Percentiles rank a stretch among this genome's conserved stretches.
Evolutionary conservation across 1,140 invertebrate species (phyloP).

Genomic region (Arctopsyche grandis): DNA sequence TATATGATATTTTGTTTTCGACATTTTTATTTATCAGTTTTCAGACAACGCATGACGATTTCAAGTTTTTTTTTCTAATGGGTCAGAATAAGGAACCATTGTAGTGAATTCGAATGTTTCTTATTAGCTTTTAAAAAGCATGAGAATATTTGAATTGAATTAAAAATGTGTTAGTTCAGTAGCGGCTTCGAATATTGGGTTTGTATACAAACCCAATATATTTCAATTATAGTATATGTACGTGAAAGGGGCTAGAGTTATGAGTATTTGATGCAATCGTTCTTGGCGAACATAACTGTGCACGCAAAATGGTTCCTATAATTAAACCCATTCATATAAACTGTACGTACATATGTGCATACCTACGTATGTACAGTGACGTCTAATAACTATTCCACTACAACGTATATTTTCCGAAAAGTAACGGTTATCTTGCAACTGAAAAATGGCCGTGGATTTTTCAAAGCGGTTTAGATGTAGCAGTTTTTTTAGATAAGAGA

Average conservation of each 20-base stretch:
- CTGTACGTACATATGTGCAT: background rate
- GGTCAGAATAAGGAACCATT: too few relatives aligned
- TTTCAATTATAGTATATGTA: conserved; percentile 9
- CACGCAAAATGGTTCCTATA: conserved; percentile 1
- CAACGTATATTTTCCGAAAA: background rate
- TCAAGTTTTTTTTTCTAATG: too few relatives aligned
- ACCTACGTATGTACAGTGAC: background rate
- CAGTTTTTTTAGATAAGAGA: background rate
- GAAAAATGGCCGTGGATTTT: background rate
- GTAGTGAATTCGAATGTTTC: too few relatives aligned
- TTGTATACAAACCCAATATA: background rate
- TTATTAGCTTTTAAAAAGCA: too few relatives aligned
- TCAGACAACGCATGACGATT: too few relatives aligned
- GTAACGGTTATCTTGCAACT: background rate
- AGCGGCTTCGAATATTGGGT: background rate
- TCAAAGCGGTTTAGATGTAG: background rate
- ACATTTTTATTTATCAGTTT: too few relatives aligned
- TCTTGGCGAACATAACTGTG: background rate
- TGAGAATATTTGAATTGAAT: background rate
- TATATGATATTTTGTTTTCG: too few relatives aligned
- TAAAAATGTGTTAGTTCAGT: too few relatives aligned
- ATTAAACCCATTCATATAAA: background rate
- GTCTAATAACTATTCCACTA: background rate
- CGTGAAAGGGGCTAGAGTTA: background rate
- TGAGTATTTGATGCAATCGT: conserved; percentile 8